Evolutionary conservation across 2,888 invertebrate species (phyloP).

Genomic region (Clepsis dumicolana): DNA sequence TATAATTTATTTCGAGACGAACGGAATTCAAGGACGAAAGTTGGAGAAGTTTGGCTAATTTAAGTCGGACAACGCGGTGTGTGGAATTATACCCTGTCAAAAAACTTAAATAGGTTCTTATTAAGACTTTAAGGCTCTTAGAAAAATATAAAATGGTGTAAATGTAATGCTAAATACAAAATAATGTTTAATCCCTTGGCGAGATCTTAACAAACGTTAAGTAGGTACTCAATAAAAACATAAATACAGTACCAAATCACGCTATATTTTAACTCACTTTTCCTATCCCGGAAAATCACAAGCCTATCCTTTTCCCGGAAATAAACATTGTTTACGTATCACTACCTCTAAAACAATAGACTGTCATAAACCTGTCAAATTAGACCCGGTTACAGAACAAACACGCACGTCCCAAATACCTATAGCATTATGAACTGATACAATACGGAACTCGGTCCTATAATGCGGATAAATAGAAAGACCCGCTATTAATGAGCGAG

Average conservation of each 20-base stretch:
- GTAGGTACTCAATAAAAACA: background rate
- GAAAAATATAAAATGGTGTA: too few relatives aligned
- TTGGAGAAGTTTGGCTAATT: background rate
- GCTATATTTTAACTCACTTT: background rate
- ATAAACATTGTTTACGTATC: conserved; percentile 6
- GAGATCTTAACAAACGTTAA: too few relatives aligned
- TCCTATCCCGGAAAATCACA: background rate
- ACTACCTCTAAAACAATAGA: conserved; percentile 16
- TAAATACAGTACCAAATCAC: background rate
- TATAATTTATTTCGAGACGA: conserved; percentile 33
- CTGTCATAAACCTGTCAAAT: conserved; percentile 36
- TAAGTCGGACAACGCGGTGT: background rate
- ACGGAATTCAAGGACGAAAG: background rate
- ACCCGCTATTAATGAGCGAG: conserved; percentile 1
- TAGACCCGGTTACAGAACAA: conserved; percentile 19
- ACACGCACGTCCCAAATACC: conserved; percentile 30
- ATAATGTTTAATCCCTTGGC: too few relatives aligned
- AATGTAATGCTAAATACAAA: too few relatives aligned
- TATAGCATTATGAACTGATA: conserved; percentile 36
- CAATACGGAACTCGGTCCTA: conserved; percentile 27
- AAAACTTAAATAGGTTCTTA: too few relatives aligned
- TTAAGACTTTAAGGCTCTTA: too few relatives aligned
- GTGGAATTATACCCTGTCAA: too few relatives aligned
- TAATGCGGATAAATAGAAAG: conserved; percentile 26
- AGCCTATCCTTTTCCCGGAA: background rate